Conservation (phyloP, 2,113 vertebrate species). For the Vombatus ursinus region DNA sequence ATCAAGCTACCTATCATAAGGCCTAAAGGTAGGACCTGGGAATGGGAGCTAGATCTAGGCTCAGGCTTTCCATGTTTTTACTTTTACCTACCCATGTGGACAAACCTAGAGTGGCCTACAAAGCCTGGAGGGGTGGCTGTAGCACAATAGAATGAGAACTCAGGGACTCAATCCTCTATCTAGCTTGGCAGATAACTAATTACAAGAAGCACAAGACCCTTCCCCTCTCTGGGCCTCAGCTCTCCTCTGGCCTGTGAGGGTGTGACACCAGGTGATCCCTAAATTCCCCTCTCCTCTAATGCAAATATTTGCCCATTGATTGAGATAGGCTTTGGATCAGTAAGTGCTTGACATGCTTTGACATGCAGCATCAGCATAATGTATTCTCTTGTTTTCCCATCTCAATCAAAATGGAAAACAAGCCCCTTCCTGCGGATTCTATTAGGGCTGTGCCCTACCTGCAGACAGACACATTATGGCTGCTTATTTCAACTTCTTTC, state of each 20-base stretch:
- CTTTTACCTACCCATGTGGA: not conserved
- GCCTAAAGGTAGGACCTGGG: too few relatives aligned
- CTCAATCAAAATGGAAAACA: not conserved
- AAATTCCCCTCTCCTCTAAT: not conserved
- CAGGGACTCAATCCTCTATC: not conserved
- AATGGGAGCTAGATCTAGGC: not conserved
- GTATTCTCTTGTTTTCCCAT: not conserved
- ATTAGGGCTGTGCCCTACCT: not conserved
- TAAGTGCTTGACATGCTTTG: not conserved
- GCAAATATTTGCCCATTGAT: not conserved
- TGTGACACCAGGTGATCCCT: not conserved
- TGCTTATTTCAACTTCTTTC: too few relatives aligned
- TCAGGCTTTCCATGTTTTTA: not conserved
- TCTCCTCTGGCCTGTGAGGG: not conserved
- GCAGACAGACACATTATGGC: too few relatives aligned
- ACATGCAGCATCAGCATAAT: not conserved
- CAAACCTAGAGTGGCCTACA: too few relatives aligned
- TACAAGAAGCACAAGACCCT: not conserved
- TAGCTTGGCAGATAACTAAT: not conserved
- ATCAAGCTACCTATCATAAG: too few relatives aligned
- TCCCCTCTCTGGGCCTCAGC: not conserved
- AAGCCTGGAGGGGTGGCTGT: not conserved
- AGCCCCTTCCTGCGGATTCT: not conserved
- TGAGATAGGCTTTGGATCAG: not conserved
- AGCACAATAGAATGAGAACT: not conserved